A percentile compares a stretch with the other conserved stretches of the same genome.
Conservation (phyloP, 2,797 vertebrate genomes). For the Cyclopterus lumpus region DNA sequence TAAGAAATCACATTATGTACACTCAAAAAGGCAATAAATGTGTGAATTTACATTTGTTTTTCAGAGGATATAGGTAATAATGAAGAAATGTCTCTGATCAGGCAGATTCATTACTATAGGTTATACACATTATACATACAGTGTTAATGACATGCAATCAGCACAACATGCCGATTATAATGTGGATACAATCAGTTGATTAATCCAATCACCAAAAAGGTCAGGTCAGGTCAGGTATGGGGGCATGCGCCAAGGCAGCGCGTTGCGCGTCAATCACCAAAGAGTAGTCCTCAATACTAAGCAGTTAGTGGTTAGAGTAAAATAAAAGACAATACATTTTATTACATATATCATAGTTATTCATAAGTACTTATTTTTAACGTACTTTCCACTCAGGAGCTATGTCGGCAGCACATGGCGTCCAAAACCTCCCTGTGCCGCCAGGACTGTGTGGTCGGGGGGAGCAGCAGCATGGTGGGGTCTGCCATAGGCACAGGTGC, state of each 20-base stretch:
- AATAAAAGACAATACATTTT: not conserved
- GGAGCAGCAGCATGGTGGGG: constrained; percentile 44
- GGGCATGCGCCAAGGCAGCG: too few species aligned
- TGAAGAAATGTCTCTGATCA: not conserved
- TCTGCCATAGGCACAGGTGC: constrained; percentile 58
- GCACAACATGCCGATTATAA: not conserved
- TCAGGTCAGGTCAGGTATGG: too few species aligned
- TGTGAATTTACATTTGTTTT: not conserved
- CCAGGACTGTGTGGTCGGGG: constrained; percentile 79
- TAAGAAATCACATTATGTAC: not conserved
- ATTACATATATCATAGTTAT: not conserved
- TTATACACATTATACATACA: not conserved
- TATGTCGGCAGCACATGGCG: constrained; percentile 98
- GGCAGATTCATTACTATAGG: not conserved
- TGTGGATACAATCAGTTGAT: not conserved
- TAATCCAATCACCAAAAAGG: not conserved
- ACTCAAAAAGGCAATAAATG: not conserved
- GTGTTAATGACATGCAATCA: constrained; percentile 2
- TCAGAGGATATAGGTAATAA: not conserved
- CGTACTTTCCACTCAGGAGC: constrained; percentile 82
- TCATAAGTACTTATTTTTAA: not conserved
- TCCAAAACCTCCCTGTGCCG: constrained; percentile 92
- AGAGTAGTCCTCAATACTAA: not conserved
- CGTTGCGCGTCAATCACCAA: not conserved
- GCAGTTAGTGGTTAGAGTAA: not conserved